Evolutionary conservation across 2,797 vertebrate genomes (phyloP).

Genomic region (Hippopotamyrus pictus): DNA sequence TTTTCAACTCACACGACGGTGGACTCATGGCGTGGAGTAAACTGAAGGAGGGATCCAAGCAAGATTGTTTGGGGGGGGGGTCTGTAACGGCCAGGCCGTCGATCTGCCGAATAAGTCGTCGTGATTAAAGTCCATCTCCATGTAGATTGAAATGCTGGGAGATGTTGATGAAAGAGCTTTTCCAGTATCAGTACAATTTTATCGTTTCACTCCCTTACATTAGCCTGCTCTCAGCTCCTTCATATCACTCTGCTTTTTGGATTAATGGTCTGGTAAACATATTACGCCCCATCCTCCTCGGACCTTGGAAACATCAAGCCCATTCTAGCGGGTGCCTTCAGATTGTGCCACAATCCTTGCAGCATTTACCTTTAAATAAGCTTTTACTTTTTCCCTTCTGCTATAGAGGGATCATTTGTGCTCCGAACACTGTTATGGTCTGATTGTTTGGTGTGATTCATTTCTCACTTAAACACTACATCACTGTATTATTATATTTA

Average conservation of each 20-base stretch:
- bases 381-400: not conserved
- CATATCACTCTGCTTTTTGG: conserved; percentile 15
- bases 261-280: conserved; percentile 25
- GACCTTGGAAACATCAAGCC: conserved; percentile 9
- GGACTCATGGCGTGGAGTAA: conserved; percentile 42
- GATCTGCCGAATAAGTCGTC: conserved; percentile 53
- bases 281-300: conserved; percentile 20
- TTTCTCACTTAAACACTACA: not conserved
- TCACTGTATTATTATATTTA: not conserved
- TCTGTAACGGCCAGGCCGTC: conserved; percentile 53
- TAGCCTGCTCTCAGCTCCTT: conserved; percentile 42
- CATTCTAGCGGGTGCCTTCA: conserved; percentile 7
- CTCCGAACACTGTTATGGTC: not conserved
- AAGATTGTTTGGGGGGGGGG: conserved; percentile 52
- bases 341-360: conserved; percentile 17
- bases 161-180: conserved; percentile 40
- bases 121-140: conserved; percentile 47
- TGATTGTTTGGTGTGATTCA: not conserved
- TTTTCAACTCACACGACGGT: conserved; percentile 36
- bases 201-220: conserved; percentile 50
- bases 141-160: conserved; percentile 52
- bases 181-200: conserved; percentile 45
- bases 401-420: not conserved
- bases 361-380: conserved; percentile 25
- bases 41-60: conserved; percentile 60